Evolutionary conservation across 2,888 invertebrate genomes (phyloP).

Genomic region (Philaethria dido): DNA sequence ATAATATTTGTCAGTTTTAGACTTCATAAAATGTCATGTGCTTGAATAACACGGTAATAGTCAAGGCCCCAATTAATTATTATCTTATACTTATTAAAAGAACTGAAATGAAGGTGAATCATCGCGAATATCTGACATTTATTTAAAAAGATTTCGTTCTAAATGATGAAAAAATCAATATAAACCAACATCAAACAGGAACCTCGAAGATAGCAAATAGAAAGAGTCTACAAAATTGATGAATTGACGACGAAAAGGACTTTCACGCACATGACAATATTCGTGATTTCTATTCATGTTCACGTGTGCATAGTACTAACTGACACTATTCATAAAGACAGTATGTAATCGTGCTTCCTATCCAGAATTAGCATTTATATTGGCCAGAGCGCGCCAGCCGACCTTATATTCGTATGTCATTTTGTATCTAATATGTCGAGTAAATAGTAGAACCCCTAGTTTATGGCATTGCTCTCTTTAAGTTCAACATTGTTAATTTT

Average conservation of each 20-base stretch:
- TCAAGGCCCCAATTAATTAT: too few species aligned
- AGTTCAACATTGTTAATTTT: background rate
- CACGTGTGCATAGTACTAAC: constrained; percentile 25
- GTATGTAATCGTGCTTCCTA: constrained; percentile 41
- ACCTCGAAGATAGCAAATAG: background rate
- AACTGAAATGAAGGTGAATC: too few species aligned
- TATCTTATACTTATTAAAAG: too few species aligned
- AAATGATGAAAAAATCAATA: too few species aligned
- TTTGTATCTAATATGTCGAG: constrained; percentile 43
- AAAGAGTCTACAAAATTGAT: background rate
- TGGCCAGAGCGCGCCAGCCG: constrained; percentile 56
- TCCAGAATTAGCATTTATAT: constrained; percentile 76
- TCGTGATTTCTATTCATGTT: constrained; percentile 22
- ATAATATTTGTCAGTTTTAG: too few species aligned
- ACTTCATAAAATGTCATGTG: too few species aligned
- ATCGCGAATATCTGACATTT: too few species aligned
- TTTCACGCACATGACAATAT: background rate
- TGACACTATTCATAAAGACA: constrained; percentile 38
- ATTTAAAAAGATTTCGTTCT: too few species aligned
- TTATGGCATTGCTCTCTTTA: background rate
- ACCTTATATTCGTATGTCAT: constrained; percentile 48
- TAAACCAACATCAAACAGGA: background rate
- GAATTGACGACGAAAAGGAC: too few species aligned
- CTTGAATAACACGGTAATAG: too few species aligned
- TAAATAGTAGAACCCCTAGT: constrained; percentile 3